These are phyloP conservation scores for Epinephelus moara DNA, from an alignment of 2,113 vertebrate genomes.

Conservation along the genomic window DNA sequence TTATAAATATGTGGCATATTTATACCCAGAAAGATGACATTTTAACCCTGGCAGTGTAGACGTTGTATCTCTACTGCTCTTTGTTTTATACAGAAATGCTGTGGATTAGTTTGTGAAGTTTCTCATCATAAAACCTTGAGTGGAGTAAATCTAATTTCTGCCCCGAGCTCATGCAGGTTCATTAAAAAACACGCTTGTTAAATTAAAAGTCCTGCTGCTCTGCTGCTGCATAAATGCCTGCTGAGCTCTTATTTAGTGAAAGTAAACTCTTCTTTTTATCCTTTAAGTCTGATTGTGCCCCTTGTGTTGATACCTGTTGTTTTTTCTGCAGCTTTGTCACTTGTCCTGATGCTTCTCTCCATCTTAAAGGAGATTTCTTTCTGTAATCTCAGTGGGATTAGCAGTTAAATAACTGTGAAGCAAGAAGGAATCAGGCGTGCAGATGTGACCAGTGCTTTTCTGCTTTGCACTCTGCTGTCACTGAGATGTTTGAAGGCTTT, in stretches of 20 bases:
- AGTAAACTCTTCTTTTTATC: not conserved
- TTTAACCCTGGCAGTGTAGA: not conserved
- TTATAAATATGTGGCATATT: not conserved
- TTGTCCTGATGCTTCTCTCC: not conserved
- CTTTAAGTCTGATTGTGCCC: not conserved
- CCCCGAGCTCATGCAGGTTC: conserved; percentile 51
- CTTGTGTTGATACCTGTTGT: not conserved
- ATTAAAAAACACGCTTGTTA: conserved; percentile 49
- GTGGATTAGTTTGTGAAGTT: conserved; percentile 28
- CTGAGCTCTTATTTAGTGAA: conserved; percentile 13
- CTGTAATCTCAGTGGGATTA: conserved; percentile 37
- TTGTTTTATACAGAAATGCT: not conserved
- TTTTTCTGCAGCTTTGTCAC: conserved; percentile 19
- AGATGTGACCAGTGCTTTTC: conserved; percentile 1
- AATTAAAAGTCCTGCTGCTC: conserved; percentile 53
- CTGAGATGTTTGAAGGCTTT: conserved; percentile 24
- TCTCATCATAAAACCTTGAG: conserved; percentile 26
- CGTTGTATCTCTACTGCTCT: not conserved
- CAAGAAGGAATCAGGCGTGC: not conserved
- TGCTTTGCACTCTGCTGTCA: conserved; percentile 26
- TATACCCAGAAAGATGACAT: not conserved
- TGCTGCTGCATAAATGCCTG: conserved; percentile 21
- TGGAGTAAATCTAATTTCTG: conserved; percentile 44
- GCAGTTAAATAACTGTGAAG: conserved; percentile 39
- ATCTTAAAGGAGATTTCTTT: not conserved